Base-by-base conservation (phyloP, 2,113 vertebrate species). In the Cheirogaleus medius region DNA sequence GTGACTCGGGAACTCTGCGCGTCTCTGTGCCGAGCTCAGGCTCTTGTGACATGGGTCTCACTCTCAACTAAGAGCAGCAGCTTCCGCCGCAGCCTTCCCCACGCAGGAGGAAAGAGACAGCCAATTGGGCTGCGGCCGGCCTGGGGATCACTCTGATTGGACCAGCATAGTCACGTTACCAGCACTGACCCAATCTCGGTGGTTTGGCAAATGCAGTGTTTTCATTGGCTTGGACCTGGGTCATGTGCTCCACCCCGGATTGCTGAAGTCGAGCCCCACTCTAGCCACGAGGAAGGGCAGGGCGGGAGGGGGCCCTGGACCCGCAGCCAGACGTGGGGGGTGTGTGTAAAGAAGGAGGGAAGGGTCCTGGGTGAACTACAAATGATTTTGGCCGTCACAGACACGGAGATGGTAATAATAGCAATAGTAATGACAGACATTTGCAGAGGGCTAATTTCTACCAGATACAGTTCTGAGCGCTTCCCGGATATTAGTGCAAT, bases 1-100 rank as follows among this genome's bases (percentile, higher is more conserved):
- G 34, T 1, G 66, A 69, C 39, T 58, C 60, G 49, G 32, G 60
- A 29, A 21, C 54, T 37, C 54, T 20, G 1, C 0, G 3, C 6
- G 27, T 52, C 34, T 21, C 34, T 7, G 2, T 6, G 7, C 44
- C 8, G 42, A 94, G 58, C 49, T 27, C 39, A 32, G 47, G 8
- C 44, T 92, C 39, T 25, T 17, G 5, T 10, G 0, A 20, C 32
- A 25, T 15, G 20, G 34, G 7, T 27, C 64, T 27, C 39, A 47
- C 23, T 56, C 21, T n/a, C 34, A 5, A 8, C 71, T 13, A 44
- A 15, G 21, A 27, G 29, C 21, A 23, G 52, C 6, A 20, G 32
- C 23, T 44, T 32, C 39, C 47, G 7, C 13, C 14, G 8, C 23
- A 47, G 0, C 18, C 32, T 44, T 17, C 23, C 39, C 4, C 47